Evolutionary conservation across 1,140 invertebrate species (phyloP), one percentile per base, ranked within the genome.

Genomic region (Tigriopus japonicus): DNA sequence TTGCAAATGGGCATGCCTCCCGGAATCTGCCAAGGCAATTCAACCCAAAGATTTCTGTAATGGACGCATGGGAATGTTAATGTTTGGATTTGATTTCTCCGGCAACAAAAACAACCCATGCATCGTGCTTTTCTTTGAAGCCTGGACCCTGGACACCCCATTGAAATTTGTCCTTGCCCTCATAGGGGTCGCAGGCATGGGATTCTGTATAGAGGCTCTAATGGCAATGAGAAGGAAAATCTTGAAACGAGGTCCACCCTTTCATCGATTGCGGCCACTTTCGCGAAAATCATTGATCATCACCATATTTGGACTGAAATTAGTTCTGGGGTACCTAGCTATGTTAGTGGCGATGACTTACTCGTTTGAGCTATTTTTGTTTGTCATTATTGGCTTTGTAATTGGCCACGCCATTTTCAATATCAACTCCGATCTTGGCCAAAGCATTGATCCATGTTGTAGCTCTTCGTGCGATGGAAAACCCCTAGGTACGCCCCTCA

Each of bases 341-440:
- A 61, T 61, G 59, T 51, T 61, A 21, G 59, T 61, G 17, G 59
- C 59, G 3, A 61, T 61, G 59, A 61, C 59, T 14, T 61, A 61
- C 42, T 61, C 59, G 1, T 49, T 61, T 13, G 59, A 61, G 40
- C 19, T 61, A 6, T 61, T 61, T 19, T 15, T 54, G 7, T 61
- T 49, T 55, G 45, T 61, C 12, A 19, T 61, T 52, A 23, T 59
- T 28, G 59, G 59, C 1, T 19, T 61, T 6, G 40, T 53, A 7
- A n/a, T 60, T 24, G 59, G 59, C 17, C 59, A 61, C 45, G 45
- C 52, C 13, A 15, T 61, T 17, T 61, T 61, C 52, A 61, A 61
- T 40, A 49, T 42, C n/a, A 49, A 49, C n/a, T 17, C 45, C 10
- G 14, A 40, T 17, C 12, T 24, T 51, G 55, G 55, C 2, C 28